Base-by-base conservation (phyloP, 2,113 vertebrate genomes). In the Aptenodytes patagonicus region DNA sequence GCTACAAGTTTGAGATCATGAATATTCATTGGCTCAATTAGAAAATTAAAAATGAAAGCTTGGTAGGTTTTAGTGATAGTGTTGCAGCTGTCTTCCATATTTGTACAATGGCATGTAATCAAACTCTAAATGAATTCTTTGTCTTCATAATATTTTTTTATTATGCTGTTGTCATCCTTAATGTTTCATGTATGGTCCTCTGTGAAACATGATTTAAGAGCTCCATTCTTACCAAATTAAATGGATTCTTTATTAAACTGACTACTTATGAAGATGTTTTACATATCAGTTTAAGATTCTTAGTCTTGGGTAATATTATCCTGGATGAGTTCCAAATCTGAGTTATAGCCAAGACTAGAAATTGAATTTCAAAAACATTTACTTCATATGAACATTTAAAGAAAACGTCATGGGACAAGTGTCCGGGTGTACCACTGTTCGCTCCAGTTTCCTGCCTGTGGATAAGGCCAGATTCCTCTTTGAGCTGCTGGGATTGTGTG, bases 1-100 rank as follows among this genome's bases (percentile, higher is more conserved):
- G 38, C 49, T 86, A 11, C 13, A 47, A 62, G 36, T 62, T 66
- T 81, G 60, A 40, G 22, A 40, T 83, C 2, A 77, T 95, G 72
- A 95, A 92, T 95, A 96, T 95, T 96, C 80, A 91, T 87, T 60
- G 13, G 2, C 22, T 84, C 38, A 87, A 66, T 90, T 90, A 81
- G 36, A 34, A 78, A 78, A 75, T 80, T 73, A 73, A 70, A 91
- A 97, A 89, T 42, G 38, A 87, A 77, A 95, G 38, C 91, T 89
- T 62, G 8, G 36, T 78, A 58, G 31, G 32, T 92, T 95, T 95
- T 81, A 92, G 64, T 86, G 60, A 49, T 38, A 70, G 22, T 58
- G 22, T 66, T 95, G 51, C 91, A 96, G 83, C 91, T 96, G 76
- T 73, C 54, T 94, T 89, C 68, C 22, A 10, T 71, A n/a, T 81